A percentile compares a stretch with the other conserved stretches of the same genome.
Conservation (phyloP, 2,888 invertebrate species). For the Meghimatium bilineatum region DNA sequence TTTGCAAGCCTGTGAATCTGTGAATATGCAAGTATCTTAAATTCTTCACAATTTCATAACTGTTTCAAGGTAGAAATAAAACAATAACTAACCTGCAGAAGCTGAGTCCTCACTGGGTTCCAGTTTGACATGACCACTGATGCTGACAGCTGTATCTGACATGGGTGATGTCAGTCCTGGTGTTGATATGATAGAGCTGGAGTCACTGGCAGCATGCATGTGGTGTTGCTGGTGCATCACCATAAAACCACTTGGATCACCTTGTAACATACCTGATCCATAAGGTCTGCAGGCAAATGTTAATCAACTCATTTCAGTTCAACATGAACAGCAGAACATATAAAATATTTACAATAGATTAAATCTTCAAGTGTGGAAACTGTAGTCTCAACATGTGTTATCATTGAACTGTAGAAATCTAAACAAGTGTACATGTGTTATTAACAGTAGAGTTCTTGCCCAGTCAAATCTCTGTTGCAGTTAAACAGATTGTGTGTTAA, state of each 20-base stretch:
- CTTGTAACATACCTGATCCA: slow-evolving; percentile 29
- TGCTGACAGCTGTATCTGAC: slow-evolving; percentile 21
- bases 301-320: not conserved
- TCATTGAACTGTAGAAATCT: too few relatives aligned
- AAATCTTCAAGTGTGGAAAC: too few relatives aligned
- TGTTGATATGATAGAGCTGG: slow-evolving; percentile 35
- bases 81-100: slow-evolving; percentile 44
- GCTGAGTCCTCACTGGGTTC: slow-evolving; percentile 49
- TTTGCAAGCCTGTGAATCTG: too few relatives aligned
- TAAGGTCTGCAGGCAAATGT: slow-evolving; percentile 19
- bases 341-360: too few relatives aligned
- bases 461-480: too few relatives aligned
- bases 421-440: too few relatives aligned
- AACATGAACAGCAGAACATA: too few relatives aligned
- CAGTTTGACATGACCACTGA: slow-evolving; percentile 46
- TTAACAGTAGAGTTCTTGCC: too few relatives aligned
- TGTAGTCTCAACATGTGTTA: too few relatives aligned
- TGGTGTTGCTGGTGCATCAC: slow-evolving; percentile 9
- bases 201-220: slow-evolving; percentile 25
- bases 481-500: too few relatives aligned
- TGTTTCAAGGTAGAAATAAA: not conserved
- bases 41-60: not conserved
- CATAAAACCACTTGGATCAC: slow-evolving; percentile 40
- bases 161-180: slow-evolving; percentile 44
- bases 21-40: not conserved